Conservation (phyloP, 2,797 vertebrate genomes). For the Fratercula arctica region DNA sequence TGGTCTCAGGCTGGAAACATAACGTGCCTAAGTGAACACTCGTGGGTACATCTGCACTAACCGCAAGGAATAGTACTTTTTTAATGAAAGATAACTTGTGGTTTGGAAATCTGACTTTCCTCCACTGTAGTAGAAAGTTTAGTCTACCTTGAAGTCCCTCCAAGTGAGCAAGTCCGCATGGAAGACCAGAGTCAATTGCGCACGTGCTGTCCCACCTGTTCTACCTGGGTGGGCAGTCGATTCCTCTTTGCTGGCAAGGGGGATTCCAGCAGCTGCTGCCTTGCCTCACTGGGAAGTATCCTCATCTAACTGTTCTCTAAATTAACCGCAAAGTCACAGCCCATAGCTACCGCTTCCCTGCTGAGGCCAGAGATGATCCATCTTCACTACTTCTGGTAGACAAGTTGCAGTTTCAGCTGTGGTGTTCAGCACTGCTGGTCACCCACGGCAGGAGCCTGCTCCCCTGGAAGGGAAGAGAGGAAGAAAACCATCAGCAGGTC, state of each 20-base stretch:
- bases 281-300: neutral
- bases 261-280: neutral
- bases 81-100: neutral
- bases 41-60: neutral
- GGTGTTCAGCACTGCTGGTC: neutral
- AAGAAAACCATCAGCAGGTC: neutral
- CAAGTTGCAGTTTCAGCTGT: neutral
- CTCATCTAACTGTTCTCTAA: neutral
- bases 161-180: neutral
- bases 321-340: neutral
- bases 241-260: neutral
- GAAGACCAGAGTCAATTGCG: neutral
- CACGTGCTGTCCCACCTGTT: neutral
- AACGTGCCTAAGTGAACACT: neutral
- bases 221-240: rapidly evolving
- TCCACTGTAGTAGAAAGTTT: neutral
- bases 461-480: neutral
- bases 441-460: rapidly evolving
- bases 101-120: neutral
- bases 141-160: neutral
- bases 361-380: neutral
- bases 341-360: neutral
- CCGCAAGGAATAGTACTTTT: neutral
- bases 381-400: neutral
- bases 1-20: neutral